Evolutionary conservation across 2,888 invertebrate species (phyloP).

Genomic region (Pandemis heparana): DNA sequence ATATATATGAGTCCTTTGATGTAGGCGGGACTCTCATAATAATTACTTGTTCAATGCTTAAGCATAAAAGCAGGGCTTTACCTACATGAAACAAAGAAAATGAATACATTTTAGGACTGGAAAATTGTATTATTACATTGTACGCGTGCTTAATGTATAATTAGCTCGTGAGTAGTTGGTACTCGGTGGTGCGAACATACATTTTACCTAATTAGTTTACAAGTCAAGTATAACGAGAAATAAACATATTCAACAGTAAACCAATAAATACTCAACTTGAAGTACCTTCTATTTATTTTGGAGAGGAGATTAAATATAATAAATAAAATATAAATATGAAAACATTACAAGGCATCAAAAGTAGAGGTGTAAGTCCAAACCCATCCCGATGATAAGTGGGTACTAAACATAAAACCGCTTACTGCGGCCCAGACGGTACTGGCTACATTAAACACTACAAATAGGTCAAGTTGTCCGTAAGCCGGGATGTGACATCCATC

Average conservation of each 20-base stretch:
- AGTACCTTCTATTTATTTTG: too few species aligned
- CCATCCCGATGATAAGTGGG: slow-evolving; percentile 3
- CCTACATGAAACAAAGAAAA: slow-evolving; percentile 12
- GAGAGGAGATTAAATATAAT: not conserved
- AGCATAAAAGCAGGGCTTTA: slow-evolving; percentile 30
- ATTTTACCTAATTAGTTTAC: too few species aligned
- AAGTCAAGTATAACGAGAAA: too few species aligned
- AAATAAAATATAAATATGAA: not conserved
- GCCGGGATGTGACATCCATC: slow-evolving; percentile 13
- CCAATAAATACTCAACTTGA: too few species aligned
- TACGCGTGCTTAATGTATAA: not conserved
- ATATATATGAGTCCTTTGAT: slow-evolving; percentile 40
- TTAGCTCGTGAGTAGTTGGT: not conserved
- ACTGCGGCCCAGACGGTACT: not conserved
- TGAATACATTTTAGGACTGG: not conserved
- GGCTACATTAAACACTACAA: slow-evolving; percentile 14
- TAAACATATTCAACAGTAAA: too few species aligned
- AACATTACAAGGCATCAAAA: not conserved
- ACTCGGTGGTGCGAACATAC: not conserved
- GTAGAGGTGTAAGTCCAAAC: slow-evolving; percentile 1
- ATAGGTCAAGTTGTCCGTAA: slow-evolving; percentile 18
- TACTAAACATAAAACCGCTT: slow-evolving; percentile 11
- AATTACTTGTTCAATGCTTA: slow-evolving; percentile 37
- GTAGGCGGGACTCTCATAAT: slow-evolving; percentile 39
- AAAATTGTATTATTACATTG: not conserved